Evolutionary conservation across 2,888 invertebrate species (phyloP).

Genomic region (Globia sparganii): DNA sequence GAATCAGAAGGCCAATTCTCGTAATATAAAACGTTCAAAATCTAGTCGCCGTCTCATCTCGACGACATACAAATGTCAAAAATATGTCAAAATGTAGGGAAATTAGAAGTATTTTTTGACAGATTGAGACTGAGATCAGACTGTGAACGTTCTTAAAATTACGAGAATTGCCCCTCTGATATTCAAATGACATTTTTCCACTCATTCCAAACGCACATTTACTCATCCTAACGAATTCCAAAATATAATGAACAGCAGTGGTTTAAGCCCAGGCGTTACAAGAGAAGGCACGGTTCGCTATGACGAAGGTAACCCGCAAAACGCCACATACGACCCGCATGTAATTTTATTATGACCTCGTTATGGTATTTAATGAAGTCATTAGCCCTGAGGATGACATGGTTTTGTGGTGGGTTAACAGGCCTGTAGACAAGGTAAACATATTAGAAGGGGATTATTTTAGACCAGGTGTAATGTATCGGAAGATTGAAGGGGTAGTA

Average conservation of each 20-base stretch:
- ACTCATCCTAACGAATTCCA: slow-evolving; percentile 19
- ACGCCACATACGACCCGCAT: slow-evolving; percentile 71
- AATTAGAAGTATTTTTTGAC: no score
- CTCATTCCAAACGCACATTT: not conserved
- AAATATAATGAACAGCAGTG: slow-evolving; percentile 37
- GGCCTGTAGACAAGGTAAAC: slow-evolving; percentile 60
- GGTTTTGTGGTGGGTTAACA: slow-evolving; percentile 67
- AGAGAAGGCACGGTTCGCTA: slow-evolving; percentile 61
- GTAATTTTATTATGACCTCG: slow-evolving; percentile 75
- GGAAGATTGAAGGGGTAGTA: slow-evolving; percentile 24
- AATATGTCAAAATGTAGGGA: no score
- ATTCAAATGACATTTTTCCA: not conserved
- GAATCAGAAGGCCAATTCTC: no score
- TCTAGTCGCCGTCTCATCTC: no score
- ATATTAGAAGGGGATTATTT: slow-evolving; percentile 54
- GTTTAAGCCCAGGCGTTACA: slow-evolving; percentile 55
- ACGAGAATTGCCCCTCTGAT: no score
- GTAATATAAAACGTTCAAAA: no score
- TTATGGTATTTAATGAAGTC: slow-evolving; percentile 68
- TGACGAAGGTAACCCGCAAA: slow-evolving; percentile 78
- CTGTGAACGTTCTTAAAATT: no score
- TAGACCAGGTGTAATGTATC: slow-evolving; percentile 55
- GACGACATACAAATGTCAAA: no score
- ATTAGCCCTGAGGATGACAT: slow-evolving; percentile 65
- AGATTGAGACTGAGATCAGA: no score